These are phyloP conservation scores for Drosophila cognata DNA, from an alignment of 2,888 invertebrate genomes.

Conservation along the genomic window DNA sequence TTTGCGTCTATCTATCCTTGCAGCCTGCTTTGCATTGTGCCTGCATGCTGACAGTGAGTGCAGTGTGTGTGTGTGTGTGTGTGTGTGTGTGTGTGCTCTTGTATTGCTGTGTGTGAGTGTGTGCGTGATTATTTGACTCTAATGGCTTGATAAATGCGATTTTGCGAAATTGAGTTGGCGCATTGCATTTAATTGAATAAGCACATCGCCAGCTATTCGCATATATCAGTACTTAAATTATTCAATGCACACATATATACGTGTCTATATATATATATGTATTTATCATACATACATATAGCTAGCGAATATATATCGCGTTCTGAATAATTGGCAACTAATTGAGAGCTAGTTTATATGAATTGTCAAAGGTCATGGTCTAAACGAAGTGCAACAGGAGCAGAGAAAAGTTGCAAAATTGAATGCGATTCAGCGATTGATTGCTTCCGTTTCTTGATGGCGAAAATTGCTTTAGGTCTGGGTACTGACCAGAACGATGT, in stretches of 20 bases:
- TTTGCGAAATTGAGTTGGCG: conserved; percentile 72
- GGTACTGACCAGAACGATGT: background rate
- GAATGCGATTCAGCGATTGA: conserved; percentile 1
- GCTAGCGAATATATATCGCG: conserved; percentile 6
- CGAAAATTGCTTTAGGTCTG: background rate
- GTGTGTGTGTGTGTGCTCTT: conserved; percentile 7
- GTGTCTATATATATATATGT: background rate
- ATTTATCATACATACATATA: background rate
- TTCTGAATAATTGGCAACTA: conserved; percentile 64
- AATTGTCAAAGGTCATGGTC: conserved; percentile 8
- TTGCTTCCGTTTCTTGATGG: background rate
- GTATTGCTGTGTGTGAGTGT: conserved; percentile 11
- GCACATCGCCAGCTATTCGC: conserved; percentile 60
- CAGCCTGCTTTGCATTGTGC: conserved; percentile 29
- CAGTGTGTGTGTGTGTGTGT: conserved; percentile 8
- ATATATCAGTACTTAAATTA: conserved; percentile 38
- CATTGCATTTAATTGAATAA: conserved; percentile 80
- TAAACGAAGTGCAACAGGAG: background rate
- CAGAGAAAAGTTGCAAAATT: background rate
- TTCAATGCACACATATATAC: conserved; percentile 7
- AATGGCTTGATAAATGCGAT: conserved; percentile 84
- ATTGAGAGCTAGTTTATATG: conserved; percentile 62
- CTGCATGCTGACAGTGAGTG: conserved; percentile 1
- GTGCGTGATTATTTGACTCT: conserved; percentile 79
- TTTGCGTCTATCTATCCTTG: conserved; percentile 16